These are phyloP conservation scores for Lemur catta DNA, from an alignment of 2,797 vertebrate genomes.

Conservation along the genomic window DNA sequence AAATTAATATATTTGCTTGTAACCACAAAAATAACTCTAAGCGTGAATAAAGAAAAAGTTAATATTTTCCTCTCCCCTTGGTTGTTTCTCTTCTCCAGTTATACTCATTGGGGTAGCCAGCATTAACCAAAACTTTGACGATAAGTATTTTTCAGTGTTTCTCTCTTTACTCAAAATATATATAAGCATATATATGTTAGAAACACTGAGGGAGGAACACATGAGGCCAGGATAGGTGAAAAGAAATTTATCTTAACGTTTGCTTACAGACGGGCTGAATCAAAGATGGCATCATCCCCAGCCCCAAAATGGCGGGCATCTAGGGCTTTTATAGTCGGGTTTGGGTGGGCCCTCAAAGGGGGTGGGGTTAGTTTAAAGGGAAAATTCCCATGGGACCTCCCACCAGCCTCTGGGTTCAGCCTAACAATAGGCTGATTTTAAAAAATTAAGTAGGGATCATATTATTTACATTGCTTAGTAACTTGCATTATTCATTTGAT, in stretches of 20 bases:
- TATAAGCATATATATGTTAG: background rate
- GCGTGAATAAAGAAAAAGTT: slow-evolving; percentile 1
- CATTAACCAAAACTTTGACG: background rate
- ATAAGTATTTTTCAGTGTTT: slow-evolving; percentile 11
- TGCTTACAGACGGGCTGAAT: no score
- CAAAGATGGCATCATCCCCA: no score
- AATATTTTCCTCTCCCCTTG: background rate
- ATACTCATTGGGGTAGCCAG: background rate
- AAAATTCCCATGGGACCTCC: no score
- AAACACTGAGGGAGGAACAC: no score
- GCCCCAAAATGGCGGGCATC: no score
- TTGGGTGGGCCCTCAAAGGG: no score
- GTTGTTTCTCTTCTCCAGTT: background rate
- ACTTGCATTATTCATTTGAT: slow-evolving; percentile 47
- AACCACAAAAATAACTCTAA: background rate
- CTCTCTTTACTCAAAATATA: slow-evolving; percentile 40
- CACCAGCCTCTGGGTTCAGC: no score
- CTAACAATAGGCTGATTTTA: background rate
- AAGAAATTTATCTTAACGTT: no score
- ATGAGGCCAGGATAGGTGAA: no score
- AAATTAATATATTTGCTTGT: background rate
- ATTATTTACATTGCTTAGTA: slow-evolving; percentile 21
- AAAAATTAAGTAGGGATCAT: background rate
- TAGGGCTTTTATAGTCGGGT: no score
- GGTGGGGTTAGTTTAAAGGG: no score